phyloP scores from a whole-genome alignment of 1,140 invertebrate species.

The Uloborus diversus region DNA sequence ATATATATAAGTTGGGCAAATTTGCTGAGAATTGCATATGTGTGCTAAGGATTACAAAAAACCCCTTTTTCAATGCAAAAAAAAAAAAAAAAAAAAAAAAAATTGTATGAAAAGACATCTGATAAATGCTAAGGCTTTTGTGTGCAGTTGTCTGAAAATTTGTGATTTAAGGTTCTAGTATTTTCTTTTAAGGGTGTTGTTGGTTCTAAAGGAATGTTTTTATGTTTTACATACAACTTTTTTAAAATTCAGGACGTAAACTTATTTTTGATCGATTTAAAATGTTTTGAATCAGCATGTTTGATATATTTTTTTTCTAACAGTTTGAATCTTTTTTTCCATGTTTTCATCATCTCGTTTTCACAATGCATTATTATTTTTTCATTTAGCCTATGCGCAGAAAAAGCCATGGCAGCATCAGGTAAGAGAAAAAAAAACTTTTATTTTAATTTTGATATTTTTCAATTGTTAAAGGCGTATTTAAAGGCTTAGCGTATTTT shows the following conservation, averaged over 20 bases:
- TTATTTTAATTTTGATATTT: background rate
- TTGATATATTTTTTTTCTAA: background rate
- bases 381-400: constrained; percentile 36
- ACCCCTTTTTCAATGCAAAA: too few species aligned
- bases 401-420: constrained; percentile 46
- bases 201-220: background rate
- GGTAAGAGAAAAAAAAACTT: too few species aligned
- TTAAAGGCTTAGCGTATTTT: background rate
- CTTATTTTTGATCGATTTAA: background rate
- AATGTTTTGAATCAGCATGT: background rate
- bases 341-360: too few species aligned
- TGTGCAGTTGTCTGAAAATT: too few species aligned
- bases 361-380: background rate
- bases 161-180: too few species aligned
- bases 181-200: too few species aligned
- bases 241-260: background rate
- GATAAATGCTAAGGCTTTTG: too few species aligned
- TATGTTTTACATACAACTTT: background rate
- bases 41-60: too few species aligned
- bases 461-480: background rate
- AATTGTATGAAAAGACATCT: too few species aligned
- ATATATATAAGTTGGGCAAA: too few species aligned
- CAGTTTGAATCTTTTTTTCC: background rate
- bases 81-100: too few species aligned
- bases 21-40: too few species aligned